Evolutionary conservation across 2,113 vertebrate genomes (phyloP), one percentile per base, ranked within the genome.

Genomic region (Petrocephalus microphthalmus): DNA sequence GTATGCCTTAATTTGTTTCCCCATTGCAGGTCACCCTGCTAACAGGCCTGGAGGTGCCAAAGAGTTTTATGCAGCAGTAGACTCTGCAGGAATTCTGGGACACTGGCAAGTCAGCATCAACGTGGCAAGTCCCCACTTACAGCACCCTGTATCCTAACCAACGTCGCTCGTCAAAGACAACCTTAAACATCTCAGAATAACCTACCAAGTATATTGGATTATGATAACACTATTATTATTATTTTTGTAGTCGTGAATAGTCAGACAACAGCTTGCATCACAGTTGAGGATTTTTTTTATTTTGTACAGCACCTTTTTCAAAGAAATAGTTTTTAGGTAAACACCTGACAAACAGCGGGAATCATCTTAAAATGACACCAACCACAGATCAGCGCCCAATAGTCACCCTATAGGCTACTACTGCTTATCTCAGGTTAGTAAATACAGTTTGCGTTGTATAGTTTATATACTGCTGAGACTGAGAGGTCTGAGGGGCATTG

Each of bases 21-120:
- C 90, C 78, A 42, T 86, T 90, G 3, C 92, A 99, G 98, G 98
- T 98, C 92, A 99, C 98, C 57, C 91, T 99, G 87, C 94, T 97
- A 88, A 98, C 97, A 0, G 98, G 98, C 90, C 92, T 99, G 93
- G 97, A 98, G 90, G 94, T 99, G 90, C 97, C 98, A 88, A 97
- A 97, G 89, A 96, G 91, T 89, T 91, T 96, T 87, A 94, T 94
- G 89, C 95, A 93, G 94, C 94, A 91, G 90, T 90, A 88, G 74
- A 64, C 51, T 64, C 74, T 71, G 29, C 87, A 64, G 29, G 7
- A 37, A 86, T 82, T 52, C 87, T 84, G 91, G 88, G 91, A 64
- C 85, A 52, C 85, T 89, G 91, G 91, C 91, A 88, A 33, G 42
- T 37, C 37, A n/a, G 19, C 33, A 33, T 56, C 17, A 60, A 53